A percentile compares a stretch with the other conserved stretches of the same genome.
phyloP scores from a whole-genome alignment of 2,888 invertebrate species.

The Eucriotettix oculatus region DNA sequence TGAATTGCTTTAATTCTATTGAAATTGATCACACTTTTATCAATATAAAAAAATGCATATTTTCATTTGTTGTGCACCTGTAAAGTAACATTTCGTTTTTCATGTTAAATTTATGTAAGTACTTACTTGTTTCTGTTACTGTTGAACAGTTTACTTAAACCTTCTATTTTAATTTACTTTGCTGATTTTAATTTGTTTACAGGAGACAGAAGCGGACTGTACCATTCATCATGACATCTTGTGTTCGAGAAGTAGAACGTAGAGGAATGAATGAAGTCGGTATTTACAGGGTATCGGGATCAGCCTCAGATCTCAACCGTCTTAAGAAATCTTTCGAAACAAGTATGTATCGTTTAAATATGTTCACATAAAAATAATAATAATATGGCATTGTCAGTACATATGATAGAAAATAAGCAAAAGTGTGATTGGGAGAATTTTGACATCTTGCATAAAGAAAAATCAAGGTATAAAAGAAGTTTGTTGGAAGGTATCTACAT shows the following conservation, averaged over 20 bases:
- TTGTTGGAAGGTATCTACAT: too few species aligned
- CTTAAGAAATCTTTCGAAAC: constrained; percentile 87
- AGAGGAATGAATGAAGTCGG: constrained; percentile 85
- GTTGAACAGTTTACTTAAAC: background rate
- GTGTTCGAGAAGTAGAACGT: constrained; percentile 81
- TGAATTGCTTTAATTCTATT: background rate
- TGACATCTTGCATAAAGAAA: too few species aligned
- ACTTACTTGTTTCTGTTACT: too few species aligned
- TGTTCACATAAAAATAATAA: background rate
- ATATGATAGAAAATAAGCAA: too few species aligned
- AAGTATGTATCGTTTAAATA: constrained; percentile 55
- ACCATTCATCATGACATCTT: constrained; percentile 80
- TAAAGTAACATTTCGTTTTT: too few species aligned
- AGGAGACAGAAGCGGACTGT: constrained; percentile 28
- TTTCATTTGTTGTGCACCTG: too few species aligned
- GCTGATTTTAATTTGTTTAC: background rate
- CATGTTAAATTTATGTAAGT: too few species aligned
- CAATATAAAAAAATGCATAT: too few species aligned
- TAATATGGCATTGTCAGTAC: background rate
- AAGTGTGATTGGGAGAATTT: too few species aligned
- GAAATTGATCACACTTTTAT: background rate
- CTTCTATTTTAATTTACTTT: background rate
- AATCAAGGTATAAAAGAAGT: too few species aligned
- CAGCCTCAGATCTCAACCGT: constrained; percentile 75
- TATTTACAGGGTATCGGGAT: constrained; percentile 84